Conservation (phyloP, 2,797 vertebrate species). For the Tokudaia muenninki region DNA sequence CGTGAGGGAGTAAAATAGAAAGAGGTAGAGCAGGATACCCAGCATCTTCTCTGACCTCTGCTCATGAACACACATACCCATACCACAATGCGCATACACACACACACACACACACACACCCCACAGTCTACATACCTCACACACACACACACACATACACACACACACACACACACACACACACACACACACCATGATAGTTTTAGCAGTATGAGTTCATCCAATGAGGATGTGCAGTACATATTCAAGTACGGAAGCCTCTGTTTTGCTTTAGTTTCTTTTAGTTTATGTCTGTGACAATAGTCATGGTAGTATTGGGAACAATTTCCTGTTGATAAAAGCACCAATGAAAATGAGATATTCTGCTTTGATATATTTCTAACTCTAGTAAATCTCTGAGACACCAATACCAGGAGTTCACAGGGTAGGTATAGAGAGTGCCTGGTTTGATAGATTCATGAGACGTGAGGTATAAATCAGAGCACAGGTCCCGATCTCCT, state of each 20-base stretch:
- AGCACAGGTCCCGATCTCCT: neutral
- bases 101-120: neutral
- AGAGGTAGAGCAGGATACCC: neutral
- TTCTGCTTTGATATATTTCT: neutral
- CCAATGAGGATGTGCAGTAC: neutral
- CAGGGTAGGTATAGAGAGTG: neutral
- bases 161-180: neutral
- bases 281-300: slow-evolving; percentile 40
- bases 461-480: neutral
- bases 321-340: slow-evolving; percentile 41
- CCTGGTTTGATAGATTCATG: neutral
- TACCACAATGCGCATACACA: neutral
- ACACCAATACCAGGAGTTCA: neutral
- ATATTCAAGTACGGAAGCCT: neutral
- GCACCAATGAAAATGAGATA: neutral
- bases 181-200: neutral
- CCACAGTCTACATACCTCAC: neutral
- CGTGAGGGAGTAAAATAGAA: neutral
- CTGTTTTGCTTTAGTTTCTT: slow-evolving; percentile 8
- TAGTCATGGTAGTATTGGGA: neutral
- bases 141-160: neutral
- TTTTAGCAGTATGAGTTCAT: slow-evolving; percentile 36
- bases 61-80: neutral
- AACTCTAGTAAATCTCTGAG: slow-evolving; percentile 16
- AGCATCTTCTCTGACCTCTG: neutral